phyloP scores from a whole-genome alignment of 1,140 invertebrate species.

The Macrobrachium nipponense region DNA sequence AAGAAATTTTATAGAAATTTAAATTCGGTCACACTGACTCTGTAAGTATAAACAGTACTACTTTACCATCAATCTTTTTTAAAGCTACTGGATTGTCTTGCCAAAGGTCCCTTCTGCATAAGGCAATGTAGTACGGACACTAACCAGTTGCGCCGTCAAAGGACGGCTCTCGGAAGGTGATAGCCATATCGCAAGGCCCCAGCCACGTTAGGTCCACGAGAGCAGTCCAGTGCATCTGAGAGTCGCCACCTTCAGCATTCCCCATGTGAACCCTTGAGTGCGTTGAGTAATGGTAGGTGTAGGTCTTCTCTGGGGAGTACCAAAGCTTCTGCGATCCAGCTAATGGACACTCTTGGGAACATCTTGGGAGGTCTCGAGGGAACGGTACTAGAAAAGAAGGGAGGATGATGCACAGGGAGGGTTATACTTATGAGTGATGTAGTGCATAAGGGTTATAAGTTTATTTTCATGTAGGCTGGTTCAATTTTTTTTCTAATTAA shows the following conservation, averaged over 20 bases:
- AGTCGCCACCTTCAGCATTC: not conserved
- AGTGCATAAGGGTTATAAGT: too few species aligned
- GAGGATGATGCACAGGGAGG: not conserved
- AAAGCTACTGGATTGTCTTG: not conserved
- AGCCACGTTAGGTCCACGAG: not conserved
- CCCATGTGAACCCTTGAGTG: not conserved
- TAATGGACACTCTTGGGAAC: not conserved
- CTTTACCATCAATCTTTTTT: too few species aligned
- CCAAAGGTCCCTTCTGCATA: not conserved
- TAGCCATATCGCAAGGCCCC: not conserved
- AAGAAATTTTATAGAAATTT: not conserved
- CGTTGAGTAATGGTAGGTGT: not conserved
- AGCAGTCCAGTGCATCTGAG: not conserved
- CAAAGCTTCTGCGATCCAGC: not conserved
- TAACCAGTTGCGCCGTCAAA: not conserved
- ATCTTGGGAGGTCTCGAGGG: not conserved
- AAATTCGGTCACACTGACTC: not conserved
- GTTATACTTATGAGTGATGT: too few species aligned
- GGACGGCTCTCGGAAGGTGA: not conserved
- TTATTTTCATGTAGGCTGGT: too few species aligned
- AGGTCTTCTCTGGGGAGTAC: slow-evolving; percentile 2
- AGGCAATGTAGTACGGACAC: not conserved
- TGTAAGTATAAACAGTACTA: not conserved
- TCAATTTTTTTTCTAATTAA: too few species aligned
- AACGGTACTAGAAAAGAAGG: not conserved